These are phyloP conservation scores for Hyles lineata DNA, from an alignment of 2,888 invertebrate species.

Conservation along the genomic window DNA sequence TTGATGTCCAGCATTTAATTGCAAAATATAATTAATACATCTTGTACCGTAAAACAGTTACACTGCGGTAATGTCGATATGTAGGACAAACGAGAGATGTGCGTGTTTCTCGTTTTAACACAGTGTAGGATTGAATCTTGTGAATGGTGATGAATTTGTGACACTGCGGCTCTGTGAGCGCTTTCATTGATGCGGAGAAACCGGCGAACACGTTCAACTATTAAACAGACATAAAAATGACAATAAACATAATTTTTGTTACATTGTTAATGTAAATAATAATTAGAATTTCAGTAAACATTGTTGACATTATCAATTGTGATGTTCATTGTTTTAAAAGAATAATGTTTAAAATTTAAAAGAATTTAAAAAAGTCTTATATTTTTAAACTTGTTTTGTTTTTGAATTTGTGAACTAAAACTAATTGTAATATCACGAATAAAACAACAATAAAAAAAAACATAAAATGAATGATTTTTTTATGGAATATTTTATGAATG, in stretches of 20 bases:
- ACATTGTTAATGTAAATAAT: conserved; percentile 4
- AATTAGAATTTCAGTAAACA: background rate
- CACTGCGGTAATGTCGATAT: conserved; percentile 61
- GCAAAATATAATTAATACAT: conserved; percentile 80
- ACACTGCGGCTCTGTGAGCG: background rate
- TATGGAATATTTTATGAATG: no score
- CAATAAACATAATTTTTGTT: conserved; percentile 20
- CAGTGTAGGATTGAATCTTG: background rate
- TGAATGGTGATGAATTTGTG: background rate
- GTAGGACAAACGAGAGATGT: conserved; percentile 41
- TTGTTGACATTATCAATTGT: background rate
- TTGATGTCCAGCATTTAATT: conserved; percentile 76
- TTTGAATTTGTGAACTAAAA: no score
- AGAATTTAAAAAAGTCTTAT: no score
- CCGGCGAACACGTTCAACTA: conserved; percentile 4
- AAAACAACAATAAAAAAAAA: no score
- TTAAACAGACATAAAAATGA: conserved; percentile 19
- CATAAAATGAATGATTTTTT: no score
- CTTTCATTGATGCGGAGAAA: background rate
- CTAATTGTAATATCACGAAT: no score
- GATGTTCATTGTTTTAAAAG: background rate
- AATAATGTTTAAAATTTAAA: no score
- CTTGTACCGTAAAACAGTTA: conserved; percentile 58
- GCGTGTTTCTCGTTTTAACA: conserved; percentile 13
- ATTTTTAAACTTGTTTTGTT: no score